These are phyloP conservation scores for Labeo catla DNA, from an alignment of 2,113 vertebrate genomes.

Conservation along the genomic window DNA sequence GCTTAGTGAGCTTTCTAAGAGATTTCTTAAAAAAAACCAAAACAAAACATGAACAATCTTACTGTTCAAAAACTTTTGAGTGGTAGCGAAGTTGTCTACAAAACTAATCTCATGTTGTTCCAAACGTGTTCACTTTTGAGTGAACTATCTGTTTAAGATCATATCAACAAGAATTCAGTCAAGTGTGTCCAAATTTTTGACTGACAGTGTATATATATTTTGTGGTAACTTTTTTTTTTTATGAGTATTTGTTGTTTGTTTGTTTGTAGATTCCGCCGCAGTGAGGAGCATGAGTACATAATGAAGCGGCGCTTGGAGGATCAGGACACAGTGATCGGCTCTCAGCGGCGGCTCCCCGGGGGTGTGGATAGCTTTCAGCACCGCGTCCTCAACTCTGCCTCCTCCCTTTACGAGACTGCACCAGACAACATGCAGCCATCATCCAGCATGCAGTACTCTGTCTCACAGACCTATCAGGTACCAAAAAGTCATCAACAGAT, in stretches of 20 bases:
- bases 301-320: constrained; percentile 98
- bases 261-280: constrained; percentile 30
- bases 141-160: background rate
- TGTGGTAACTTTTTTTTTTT: background rate
- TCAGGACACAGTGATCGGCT: constrained; percentile 89
- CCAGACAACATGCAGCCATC: constrained; percentile 96
- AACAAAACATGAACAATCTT: no score
- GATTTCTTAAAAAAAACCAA: no score
- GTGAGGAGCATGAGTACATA: constrained; percentile 89
- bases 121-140: background rate
- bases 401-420: constrained; percentile 85
- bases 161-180: background rate
- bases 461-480: constrained; percentile 97
- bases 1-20: no score
- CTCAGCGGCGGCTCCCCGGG: constrained; percentile 89
- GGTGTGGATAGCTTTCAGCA: constrained; percentile 88
- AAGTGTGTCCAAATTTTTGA: background rate
- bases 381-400: constrained; percentile 88
- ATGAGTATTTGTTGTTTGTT: background rate
- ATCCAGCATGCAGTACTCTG: constrained; percentile 95
- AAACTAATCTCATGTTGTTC: background rate
- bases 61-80: no score
- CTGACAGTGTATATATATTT: background rate
- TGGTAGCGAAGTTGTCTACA: no score
- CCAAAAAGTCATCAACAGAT: background rate